Evolutionary conservation across 1,140 invertebrate genomes (phyloP), one percentile per base, ranked within the genome.

Genomic region (Littorina saxatilis): DNA sequence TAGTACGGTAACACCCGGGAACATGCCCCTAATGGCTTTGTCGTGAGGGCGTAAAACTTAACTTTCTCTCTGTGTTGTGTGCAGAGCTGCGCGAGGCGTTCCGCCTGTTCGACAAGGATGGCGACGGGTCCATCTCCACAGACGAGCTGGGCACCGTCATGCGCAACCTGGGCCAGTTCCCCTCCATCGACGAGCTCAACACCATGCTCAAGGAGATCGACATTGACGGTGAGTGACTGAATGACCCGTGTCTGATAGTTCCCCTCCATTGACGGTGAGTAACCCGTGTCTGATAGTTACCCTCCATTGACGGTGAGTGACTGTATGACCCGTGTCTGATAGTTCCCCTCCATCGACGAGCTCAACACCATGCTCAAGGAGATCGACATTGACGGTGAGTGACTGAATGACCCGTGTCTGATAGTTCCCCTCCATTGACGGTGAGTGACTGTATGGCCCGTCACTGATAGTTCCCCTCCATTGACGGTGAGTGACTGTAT

Each of bases 141-240:
- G 87, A 90, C 50, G 90, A 91, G 74, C 82, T 91, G 35, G 89
- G 89, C 13, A 91, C 87, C 0, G 90, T 91, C n/a, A 88, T 90
- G 88, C 83, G 90, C 61, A 88, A 89, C 52, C 81, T 91, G 74
- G 90, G 90, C n/a, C 89, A 91, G 76, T 89, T 89, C 73, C 90
- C 90, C 32, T 88, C 89, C 0, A 76, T 70, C 29, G 89, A 90
- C 40, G 90, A 91, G 73, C 79, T 91, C 7, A 83, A 87, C 29
- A 83, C 96, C 84, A 97, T 98, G 96, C 92, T 98, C n/a, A 95
- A 96, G 87, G 97, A 98, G 91, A 96, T 97, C 23, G 96, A 98
- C 90, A 96, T 96, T 68, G 96, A 98, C 90, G 96, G 96, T 96
- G 90, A 92, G 93, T 77, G n/a, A 20, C n/a, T n/a, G n/a, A n/a